phyloP scores from a whole-genome alignment of 2,113 vertebrate species.

The Periophthalmus modestus region DNA sequence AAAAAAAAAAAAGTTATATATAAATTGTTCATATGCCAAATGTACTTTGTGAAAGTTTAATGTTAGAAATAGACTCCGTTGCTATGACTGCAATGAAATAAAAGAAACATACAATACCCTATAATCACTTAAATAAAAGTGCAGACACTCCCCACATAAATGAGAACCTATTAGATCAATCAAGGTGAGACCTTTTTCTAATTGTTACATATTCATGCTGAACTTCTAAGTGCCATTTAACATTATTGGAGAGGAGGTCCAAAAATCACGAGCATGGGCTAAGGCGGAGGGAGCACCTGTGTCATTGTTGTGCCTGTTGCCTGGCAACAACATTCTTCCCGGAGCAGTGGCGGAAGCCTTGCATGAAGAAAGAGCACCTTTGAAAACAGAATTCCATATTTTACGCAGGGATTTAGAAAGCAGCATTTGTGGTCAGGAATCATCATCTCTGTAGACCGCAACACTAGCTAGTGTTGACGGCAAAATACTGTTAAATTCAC shows the following conservation, averaged over 20 bases:
- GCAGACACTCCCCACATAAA: conserved; percentile 1
- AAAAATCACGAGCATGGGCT: conserved; percentile 43
- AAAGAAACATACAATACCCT: not conserved
- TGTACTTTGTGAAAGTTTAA: too few species aligned
- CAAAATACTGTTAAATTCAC: conserved; percentile 40
- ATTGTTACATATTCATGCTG: conserved; percentile 51
- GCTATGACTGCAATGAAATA: not conserved
- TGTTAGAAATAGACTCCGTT: too few species aligned
- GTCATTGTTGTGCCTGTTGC: conserved; percentile 85
- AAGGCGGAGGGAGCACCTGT: conserved; percentile 73
- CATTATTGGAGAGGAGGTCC: conserved; percentile 53
- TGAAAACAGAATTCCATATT: conserved; percentile 61
- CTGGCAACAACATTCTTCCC: conserved; percentile 79
- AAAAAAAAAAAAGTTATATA: too few species aligned
- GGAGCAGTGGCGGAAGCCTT: conserved; percentile 61
- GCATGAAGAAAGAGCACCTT: conserved; percentile 69
- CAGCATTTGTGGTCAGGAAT: conserved; percentile 44
- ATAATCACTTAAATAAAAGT: conserved; percentile 6
- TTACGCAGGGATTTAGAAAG: conserved; percentile 55
- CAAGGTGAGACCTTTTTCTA: conserved; percentile 25
- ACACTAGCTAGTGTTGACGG: conserved; percentile 45
- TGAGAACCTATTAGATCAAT: conserved; percentile 34
- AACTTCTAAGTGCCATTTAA: conserved; percentile 65
- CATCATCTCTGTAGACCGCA: conserved; percentile 32
- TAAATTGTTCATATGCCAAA: too few species aligned